These are phyloP conservation scores for Drosophila lowei DNA, from an alignment of 1,140 invertebrate genomes.

Conservation along the genomic window DNA sequence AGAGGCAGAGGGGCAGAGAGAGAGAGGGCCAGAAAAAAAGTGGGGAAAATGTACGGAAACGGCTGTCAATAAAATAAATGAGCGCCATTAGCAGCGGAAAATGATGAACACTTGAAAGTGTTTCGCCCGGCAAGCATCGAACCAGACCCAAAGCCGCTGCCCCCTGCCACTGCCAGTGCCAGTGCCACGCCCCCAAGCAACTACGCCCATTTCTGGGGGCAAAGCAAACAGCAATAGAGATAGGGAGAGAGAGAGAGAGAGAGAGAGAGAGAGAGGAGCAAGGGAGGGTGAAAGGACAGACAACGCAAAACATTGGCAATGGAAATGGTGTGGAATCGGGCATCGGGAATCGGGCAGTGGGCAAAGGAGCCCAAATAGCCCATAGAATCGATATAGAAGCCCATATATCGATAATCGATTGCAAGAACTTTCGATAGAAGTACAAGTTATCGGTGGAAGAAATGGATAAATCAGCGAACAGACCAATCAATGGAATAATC, in stretches of 20 bases:
- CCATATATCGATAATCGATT: no score
- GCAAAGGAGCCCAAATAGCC: no score
- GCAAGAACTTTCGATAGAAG: no score
- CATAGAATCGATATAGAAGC: no score
- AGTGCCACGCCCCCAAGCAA: background rate
- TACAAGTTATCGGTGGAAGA: no score
- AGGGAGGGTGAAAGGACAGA: background rate
- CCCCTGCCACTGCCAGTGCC: conserved; percentile 2
- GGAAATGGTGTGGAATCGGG: conserved; percentile 28
- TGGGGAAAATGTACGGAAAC: conserved; percentile 22
- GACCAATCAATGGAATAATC: no score
- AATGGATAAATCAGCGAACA: no score
- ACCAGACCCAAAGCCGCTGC: conserved; percentile 5
- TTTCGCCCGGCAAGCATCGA: conserved; percentile 18
- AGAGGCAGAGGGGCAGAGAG: conserved; percentile 6
- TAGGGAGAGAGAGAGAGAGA: background rate
- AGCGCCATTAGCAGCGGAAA: conserved; percentile 66
- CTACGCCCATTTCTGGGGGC: background rate
- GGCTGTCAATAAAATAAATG: conserved; percentile 79
- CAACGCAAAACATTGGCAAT: conserved; percentile 23
- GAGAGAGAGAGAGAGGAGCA: background rate
- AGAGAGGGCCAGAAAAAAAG: conserved; percentile 10
- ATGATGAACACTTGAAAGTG: conserved; percentile 65
- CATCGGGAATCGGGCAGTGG: background rate
- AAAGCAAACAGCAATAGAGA: background rate